Evolutionary conservation across 2,888 invertebrate genomes (phyloP), one percentile per base, ranked within the genome.

Genomic region (Tryphoninae sp.): DNA sequence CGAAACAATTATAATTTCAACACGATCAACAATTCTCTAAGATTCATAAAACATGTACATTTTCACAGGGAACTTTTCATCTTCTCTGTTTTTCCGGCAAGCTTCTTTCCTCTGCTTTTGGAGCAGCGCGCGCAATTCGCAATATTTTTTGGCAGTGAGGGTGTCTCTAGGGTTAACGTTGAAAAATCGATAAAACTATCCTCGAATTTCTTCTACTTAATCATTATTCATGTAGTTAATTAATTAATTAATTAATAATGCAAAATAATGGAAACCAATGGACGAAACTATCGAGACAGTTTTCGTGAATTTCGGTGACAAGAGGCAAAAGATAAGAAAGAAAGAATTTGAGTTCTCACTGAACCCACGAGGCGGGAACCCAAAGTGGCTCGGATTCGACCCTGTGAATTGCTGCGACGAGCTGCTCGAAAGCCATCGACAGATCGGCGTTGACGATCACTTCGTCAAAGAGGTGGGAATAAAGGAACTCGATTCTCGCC

Each of bases 281-380:
- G 26, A 59, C 26, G 51, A 33, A 68, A 61, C 58, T 62, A 16
- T 65, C 13, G 53, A 55, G 51, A 58, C 62, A 16, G 9, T 73
- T 55, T 33, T 77, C 49, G 62, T 61, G 49, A 67, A 67, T 73
- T 73, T 64, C 62, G 68, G 53, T 62, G 26, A 64, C 7, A 19
- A 65, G 58, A 45, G 45, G 45, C 13, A 45, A 45, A 45, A 45
- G 9, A 45, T 45, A 13, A 45, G 3, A 9, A 9, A 13, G 11
- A 45, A 13, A 13, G 9, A 2, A 45, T 65, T 16, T 40, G 19
- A 64, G 65, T 74, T 55, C 85, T 92, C 95, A 97, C 94, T 97
- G 97, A 86, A 97, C 96, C 98, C 98, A 98, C 7, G 96, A 96
- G 53, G 97, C 96, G 42, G 99, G 99, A 53, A 98, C 98, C 99